These are phyloP conservation scores for Athetis lepigone DNA, from an alignment of 2,888 invertebrate genomes.

Conservation along the genomic window DNA sequence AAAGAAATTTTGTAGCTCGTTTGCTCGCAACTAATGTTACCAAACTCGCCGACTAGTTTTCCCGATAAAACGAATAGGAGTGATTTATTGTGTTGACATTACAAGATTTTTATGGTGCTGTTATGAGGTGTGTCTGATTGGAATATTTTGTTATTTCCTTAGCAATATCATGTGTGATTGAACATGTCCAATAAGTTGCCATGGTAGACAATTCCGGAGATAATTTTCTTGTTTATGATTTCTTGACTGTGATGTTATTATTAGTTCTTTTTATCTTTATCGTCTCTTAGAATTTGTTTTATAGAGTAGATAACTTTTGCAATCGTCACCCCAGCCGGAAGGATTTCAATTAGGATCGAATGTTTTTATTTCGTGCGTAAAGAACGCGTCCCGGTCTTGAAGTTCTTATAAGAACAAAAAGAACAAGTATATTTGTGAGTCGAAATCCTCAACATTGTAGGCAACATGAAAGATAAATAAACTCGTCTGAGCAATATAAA, in stretches of 20 bases:
- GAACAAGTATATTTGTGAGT: neutral
- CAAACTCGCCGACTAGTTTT: slow-evolving; percentile 63
- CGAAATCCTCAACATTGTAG: neutral
- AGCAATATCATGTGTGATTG: neutral
- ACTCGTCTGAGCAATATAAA: slow-evolving; percentile 23
- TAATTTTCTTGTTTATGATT: slow-evolving; percentile 19
- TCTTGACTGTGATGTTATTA: neutral
- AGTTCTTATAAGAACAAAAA: neutral
- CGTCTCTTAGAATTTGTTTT: slow-evolving; percentile 6
- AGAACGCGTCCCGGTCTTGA: neutral
- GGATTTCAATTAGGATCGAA: neutral
- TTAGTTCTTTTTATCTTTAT: slow-evolving; percentile 17
- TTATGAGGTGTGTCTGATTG: slow-evolving; percentile 47
- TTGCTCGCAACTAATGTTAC: slow-evolving; percentile 74
- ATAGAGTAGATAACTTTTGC: neutral
- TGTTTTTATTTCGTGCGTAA: neutral
- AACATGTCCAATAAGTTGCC: slow-evolving; percentile 6
- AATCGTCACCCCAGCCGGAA: neutral
- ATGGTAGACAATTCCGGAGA: slow-evolving; percentile 1
- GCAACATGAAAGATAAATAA: slow-evolving; percentile 6
- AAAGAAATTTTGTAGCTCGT: slow-evolving; percentile 83
- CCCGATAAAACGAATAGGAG: slow-evolving; percentile 60
- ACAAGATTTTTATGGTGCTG: slow-evolving; percentile 54
- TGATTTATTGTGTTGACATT: slow-evolving; percentile 68
- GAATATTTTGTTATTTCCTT: slow-evolving; percentile 39